Percentiles rank a stretch among this genome's conserved stretches.
Conservation (phyloP, 2,888 invertebrate genomes). For the Stenodema calcarata region DNA sequence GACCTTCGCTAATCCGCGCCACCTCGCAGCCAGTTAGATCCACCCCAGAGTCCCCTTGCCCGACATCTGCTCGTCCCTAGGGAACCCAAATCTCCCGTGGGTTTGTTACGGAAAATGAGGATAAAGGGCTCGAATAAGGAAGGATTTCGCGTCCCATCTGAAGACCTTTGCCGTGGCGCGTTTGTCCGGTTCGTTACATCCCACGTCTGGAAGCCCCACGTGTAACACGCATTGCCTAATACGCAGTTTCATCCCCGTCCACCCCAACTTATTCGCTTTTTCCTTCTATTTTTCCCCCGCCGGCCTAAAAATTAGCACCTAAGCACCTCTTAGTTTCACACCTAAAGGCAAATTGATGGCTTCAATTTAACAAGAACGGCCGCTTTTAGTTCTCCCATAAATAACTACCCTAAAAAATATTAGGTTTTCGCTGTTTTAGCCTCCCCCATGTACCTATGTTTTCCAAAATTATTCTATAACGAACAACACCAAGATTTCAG, state of each 20-base stretch:
- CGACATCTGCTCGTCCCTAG: not conserved
- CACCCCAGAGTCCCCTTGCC: not conserved
- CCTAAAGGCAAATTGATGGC: constrained; percentile 17
- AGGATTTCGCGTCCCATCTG: constrained; percentile 29
- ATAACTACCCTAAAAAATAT: not conserved
- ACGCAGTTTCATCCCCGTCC: not conserved
- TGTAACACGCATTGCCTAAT: not conserved
- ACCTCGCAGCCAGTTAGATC: not conserved
- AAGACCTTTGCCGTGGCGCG: constrained; percentile 4
- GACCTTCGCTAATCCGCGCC: constrained; percentile 1
- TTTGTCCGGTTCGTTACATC: constrained; percentile 38
- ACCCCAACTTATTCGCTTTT: not conserved
- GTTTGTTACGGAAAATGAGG: not conserved
- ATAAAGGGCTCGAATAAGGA: not conserved
- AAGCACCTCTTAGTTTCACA: not conserved
- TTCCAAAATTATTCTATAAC: too few species aligned
- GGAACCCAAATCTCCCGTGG: not conserved
- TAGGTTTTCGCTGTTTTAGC: too few species aligned
- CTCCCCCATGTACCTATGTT: too few species aligned
- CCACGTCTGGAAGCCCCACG: not conserved
- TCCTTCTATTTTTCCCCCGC: not conserved
- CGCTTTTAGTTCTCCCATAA: not conserved
- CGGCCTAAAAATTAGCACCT: not conserved
- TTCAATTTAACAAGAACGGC: not conserved
- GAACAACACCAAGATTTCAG: too few species aligned